A percentile compares a stretch with the other conserved stretches of the same genome.
These are phyloP conservation scores for Xanthia icteritia DNA, from an alignment of 2,888 invertebrate genomes.

Conservation along the genomic window DNA sequence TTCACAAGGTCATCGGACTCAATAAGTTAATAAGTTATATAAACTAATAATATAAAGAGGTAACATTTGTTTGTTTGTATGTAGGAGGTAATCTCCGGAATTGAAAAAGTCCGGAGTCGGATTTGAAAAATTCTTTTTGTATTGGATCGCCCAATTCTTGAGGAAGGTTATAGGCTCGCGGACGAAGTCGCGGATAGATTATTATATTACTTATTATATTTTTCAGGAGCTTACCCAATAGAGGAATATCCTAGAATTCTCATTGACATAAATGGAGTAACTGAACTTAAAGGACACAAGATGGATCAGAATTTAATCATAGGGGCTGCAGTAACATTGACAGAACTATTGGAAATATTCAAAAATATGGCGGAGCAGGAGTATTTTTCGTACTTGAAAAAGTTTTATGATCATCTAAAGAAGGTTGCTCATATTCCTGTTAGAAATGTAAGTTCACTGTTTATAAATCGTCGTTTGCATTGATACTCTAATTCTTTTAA, in stretches of 20 bases:
- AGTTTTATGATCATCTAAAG: slow-evolving; percentile 91
- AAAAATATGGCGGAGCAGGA: slow-evolving; percentile 68
- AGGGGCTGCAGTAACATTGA: slow-evolving; percentile 90
- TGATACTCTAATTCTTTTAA: neutral
- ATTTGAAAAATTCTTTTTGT: too few species aligned
- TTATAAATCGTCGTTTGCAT: neutral
- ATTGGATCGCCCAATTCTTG: too few species aligned
- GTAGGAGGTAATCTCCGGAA: too few species aligned
- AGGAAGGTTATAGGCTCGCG: too few species aligned
- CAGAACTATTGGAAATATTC: slow-evolving; percentile 86
- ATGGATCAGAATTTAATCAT: slow-evolving; percentile 85
- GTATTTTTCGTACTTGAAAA: slow-evolving; percentile 90
- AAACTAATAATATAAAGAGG: too few species aligned
- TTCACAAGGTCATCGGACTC: too few species aligned
- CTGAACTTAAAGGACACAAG: slow-evolving; percentile 86
- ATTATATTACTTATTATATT: neutral
- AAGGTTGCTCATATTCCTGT: slow-evolving; percentile 92
- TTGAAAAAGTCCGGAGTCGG: too few species aligned
- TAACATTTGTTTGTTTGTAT: too few species aligned
- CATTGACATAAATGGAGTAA: slow-evolving; percentile 91
- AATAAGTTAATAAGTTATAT: too few species aligned
- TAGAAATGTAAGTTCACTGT: slow-evolving; percentile 90
- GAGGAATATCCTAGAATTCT: slow-evolving; percentile 80
- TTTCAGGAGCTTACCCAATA: slow-evolving; percentile 81
- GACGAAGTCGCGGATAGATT: too few species aligned